Evolutionary conservation across 2,888 invertebrate species (phyloP).

Genomic region (Macaria liturata): DNA sequence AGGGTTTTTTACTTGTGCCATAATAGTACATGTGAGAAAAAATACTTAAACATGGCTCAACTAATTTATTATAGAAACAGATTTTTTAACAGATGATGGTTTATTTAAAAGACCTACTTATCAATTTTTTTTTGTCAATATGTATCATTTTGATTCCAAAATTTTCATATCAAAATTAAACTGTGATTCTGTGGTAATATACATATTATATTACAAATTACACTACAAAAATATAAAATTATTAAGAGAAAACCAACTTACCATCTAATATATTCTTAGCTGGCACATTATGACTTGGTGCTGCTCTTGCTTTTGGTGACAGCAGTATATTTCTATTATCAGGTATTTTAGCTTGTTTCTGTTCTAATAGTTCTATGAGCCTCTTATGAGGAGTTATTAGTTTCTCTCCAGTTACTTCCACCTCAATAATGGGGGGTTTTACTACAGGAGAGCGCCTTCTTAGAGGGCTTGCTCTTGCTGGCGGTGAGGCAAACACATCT

Average conservation of each 20-base stretch:
- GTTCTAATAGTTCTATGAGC: conserved; percentile 8
- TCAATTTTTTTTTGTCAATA: no score
- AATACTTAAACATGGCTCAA: no score
- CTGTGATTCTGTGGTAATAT: no score
- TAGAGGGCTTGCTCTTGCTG: conserved; percentile 43
- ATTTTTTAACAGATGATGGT: no score
- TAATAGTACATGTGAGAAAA: no score
- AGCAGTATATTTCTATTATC: conserved; percentile 4
- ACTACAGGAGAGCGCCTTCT: conserved; percentile 43
- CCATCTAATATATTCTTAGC: conserved; percentile 49
- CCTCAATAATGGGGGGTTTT: conserved; percentile 43
- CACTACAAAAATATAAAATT: no score
- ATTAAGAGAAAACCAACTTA: conserved; percentile 37
- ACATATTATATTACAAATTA: no score
- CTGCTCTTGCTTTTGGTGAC: not conserved
- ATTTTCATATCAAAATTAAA: no score
- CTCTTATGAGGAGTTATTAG: conserved; percentile 37
- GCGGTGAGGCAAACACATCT: conserved; percentile 56
- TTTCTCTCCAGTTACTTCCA: conserved; percentile 39
- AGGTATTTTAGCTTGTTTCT: conserved; percentile 3
- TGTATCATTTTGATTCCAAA: no score
- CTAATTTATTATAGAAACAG: no score
- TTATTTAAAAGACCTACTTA: no score
- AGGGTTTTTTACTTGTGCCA: no score
- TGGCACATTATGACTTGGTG: not conserved